Percentiles rank a stretch among this genome's conserved stretches.
Conservation (phyloP, 2,797 vertebrate species). For the Ambastaia sidthimunki region DNA sequence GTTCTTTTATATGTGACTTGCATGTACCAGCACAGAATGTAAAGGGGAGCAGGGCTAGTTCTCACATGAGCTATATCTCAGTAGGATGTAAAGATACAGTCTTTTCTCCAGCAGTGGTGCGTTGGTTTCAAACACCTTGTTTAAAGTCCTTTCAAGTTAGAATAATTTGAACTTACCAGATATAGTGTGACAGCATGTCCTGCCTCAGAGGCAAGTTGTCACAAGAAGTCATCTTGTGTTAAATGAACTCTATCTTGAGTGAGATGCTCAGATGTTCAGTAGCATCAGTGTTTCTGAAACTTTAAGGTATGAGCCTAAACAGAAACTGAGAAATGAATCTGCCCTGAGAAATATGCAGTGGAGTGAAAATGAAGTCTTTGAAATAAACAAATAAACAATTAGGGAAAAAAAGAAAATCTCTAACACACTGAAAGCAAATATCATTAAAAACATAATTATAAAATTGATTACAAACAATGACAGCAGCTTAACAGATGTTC, state of each 20-base stretch:
- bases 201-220: background rate
- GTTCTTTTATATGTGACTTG: background rate
- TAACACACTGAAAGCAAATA: background rate
- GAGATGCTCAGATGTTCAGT: too few species aligned
- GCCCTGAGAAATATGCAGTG: background rate
- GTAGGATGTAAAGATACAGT: background rate
- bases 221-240: background rate
- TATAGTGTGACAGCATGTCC: background rate
- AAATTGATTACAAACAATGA: slow-evolving; percentile 42
- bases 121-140: background rate
- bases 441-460: slow-evolving; percentile 27
- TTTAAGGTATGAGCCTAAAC: too few species aligned
- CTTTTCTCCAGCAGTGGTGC: background rate
- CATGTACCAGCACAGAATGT: too few species aligned
- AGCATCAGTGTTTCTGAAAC: too few species aligned
- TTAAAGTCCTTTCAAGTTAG: background rate
- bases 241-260: background rate
- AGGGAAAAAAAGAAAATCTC: background rate
- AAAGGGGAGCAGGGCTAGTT: background rate
- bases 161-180: background rate
- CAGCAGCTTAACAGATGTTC: slow-evolving; percentile 25
- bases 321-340: background rate
- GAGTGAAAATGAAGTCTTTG: background rate
- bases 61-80: background rate
- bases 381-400: background rate